A percentile compares a stretch with the other conserved stretches of the same genome.
These are phyloP conservation scores for Amblyopsis rosae DNA, from an alignment of 2,113 vertebrate genomes.

Conservation along the genomic window DNA sequence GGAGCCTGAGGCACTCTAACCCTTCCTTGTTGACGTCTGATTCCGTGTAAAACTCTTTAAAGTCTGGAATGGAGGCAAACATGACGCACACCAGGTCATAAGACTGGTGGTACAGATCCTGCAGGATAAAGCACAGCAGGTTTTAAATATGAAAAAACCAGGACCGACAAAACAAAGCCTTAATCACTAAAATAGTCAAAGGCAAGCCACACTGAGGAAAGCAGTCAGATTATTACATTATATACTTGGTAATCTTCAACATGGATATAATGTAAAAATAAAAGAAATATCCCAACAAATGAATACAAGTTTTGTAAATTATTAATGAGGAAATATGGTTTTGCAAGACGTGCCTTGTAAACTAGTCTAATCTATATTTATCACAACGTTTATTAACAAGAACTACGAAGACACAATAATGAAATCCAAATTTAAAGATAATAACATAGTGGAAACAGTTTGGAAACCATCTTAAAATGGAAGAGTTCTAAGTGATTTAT, in stretches of 20 bases:
- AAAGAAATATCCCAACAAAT: neutral
- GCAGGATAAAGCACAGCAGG: slow-evolving; percentile 21
- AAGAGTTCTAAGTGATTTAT: too few species aligned
- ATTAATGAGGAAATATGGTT: too few species aligned
- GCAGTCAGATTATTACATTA: neutral
- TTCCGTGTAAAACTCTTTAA: slow-evolving; percentile 98
- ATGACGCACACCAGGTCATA: slow-evolving; percentile 97
- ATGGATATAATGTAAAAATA: neutral
- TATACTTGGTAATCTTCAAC: neutral
- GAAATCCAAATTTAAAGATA: too few species aligned
- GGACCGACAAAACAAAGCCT: neutral
- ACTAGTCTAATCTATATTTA: too few species aligned
- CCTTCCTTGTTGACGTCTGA: slow-evolving; percentile 99
- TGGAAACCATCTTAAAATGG: too few species aligned
- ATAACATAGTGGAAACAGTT: too few species aligned
- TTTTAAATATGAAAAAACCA: neutral
- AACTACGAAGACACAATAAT: too few species aligned
- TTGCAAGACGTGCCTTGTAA: too few species aligned
- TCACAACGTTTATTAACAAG: too few species aligned
- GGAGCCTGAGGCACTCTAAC: slow-evolving; percentile 92
- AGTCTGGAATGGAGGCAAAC: slow-evolving; percentile 98
- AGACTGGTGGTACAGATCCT: slow-evolving; percentile 97
- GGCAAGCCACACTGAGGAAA: neutral
- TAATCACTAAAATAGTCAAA: neutral
- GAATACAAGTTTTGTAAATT: too few species aligned